These are phyloP conservation scores for Fregata magnificens DNA, from an alignment of 2,113 vertebrate genomes.

Conservation along the genomic window DNA sequence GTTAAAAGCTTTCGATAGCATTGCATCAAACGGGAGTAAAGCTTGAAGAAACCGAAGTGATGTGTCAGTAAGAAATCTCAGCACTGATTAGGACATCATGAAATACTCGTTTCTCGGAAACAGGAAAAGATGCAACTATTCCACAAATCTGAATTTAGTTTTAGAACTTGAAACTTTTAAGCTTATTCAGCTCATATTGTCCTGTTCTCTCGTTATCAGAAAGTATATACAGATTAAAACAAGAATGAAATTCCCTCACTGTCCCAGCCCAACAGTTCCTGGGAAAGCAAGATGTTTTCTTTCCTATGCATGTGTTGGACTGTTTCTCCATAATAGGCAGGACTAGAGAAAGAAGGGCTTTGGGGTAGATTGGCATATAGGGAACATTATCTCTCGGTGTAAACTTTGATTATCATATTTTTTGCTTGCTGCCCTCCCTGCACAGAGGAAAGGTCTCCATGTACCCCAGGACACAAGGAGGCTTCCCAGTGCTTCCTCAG, in stretches of 20 bases:
- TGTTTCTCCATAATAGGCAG: neutral
- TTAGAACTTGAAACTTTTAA: neutral
- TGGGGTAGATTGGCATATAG: neutral
- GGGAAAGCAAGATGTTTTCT: neutral
- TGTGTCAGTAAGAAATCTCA: neutral
- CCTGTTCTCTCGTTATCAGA: neutral
- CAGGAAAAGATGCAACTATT: neutral
- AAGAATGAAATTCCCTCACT: neutral
- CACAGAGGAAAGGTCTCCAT: neutral
- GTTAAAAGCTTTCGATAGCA: constrained; percentile 29
- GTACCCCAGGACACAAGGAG: neutral
- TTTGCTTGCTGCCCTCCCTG: neutral
- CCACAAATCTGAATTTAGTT: neutral
- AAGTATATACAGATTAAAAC: neutral
- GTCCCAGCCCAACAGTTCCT: neutral
- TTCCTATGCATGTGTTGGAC: neutral
- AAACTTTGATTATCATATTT: neutral
- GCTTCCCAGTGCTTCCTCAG: neutral
- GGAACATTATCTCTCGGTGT: neutral
- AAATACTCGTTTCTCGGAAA: neutral
- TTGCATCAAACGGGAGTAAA: neutral
- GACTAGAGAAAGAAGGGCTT: neutral
- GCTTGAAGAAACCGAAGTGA: neutral
- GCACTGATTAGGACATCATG: neutral
- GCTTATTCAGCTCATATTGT: neutral